A percentile compares a stretch with the other conserved stretches of the same genome.
Conservation (phyloP, 2,888 invertebrate genomes). For the Volucella zonaria region DNA sequence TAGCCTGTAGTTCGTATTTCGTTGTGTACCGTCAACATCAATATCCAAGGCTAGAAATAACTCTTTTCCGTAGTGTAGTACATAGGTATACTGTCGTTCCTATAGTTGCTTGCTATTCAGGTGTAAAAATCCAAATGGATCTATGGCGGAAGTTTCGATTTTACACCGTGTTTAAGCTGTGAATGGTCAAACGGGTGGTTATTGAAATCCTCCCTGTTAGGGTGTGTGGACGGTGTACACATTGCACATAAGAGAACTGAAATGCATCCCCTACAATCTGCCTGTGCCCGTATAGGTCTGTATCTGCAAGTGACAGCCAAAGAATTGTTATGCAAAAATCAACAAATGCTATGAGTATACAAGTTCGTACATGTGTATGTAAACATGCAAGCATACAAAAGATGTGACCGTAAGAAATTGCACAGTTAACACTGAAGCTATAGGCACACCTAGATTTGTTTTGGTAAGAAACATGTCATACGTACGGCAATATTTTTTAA, state of each 20-base stretch:
- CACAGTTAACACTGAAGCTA: constrained; percentile 7
- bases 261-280: constrained; percentile 8
- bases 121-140: constrained; percentile 64
- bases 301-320: constrained; percentile 46
- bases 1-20: neutral
- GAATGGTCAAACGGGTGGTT: constrained; percentile 7
- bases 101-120: constrained; percentile 51
- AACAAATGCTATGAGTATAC: constrained; percentile 50
- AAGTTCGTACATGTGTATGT: constrained; percentile 15
- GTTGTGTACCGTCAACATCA: neutral
- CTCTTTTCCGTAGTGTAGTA: constrained; percentile 12
- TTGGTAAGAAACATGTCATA: neutral
- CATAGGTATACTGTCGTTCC: neutral
- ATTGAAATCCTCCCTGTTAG: neutral
- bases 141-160: constrained; percentile 68
- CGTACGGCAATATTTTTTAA: too few species aligned
- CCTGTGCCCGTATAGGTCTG: neutral
- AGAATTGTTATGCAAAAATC: constrained; percentile 67
- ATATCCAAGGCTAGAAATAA: constrained; percentile 54
- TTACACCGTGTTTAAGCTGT: constrained; percentile 61
- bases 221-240: constrained; percentile 5
- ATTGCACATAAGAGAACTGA: neutral
- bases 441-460: neutral
- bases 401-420: constrained; percentile 23
- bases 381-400: constrained; percentile 15